These are phyloP conservation scores for Chloroceryle aenea DNA, from an alignment of 2,113 vertebrate species.

Conservation along the genomic window DNA sequence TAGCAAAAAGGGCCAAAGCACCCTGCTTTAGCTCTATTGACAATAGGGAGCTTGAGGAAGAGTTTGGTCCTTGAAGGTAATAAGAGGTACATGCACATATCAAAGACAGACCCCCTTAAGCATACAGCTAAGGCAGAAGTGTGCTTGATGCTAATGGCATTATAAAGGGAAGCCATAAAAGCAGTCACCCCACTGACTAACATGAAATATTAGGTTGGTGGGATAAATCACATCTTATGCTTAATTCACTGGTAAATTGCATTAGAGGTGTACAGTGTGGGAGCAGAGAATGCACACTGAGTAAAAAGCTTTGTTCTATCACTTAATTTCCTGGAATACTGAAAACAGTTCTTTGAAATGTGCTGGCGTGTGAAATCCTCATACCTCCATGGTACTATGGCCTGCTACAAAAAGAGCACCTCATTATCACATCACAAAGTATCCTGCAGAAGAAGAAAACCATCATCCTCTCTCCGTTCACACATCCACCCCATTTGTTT, in stretches of 20 bases:
- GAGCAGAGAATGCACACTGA: slow-evolving; percentile 48
- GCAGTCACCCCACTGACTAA: slow-evolving; percentile 51
- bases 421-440: slow-evolving; percentile 38
- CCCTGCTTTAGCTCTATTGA: not conserved
- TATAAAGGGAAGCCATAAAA: slow-evolving; percentile 48
- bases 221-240: slow-evolving; percentile 59
- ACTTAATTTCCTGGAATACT: slow-evolving; percentile 46
- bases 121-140: not conserved
- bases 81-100: not conserved
- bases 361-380: slow-evolving; percentile 42
- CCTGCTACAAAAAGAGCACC: slow-evolving; percentile 8
- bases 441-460: not conserved
- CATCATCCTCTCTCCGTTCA: not conserved
- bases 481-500: not conserved
- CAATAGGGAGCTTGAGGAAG: not conserved
- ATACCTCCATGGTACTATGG: not conserved
- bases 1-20: not conserved
- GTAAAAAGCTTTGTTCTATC: slow-evolving; percentile 55
- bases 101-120: slow-evolving; percentile 27
- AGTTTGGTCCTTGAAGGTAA: slow-evolving; percentile 15
- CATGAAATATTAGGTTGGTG: slow-evolving; percentile 60
- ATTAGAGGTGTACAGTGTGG: slow-evolving; percentile 45
- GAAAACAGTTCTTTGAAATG: slow-evolving; percentile 42
- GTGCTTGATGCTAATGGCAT: slow-evolving; percentile 19
- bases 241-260: slow-evolving; percentile 69